Percentiles rank a stretch among this genome's conserved stretches.
Conservation (phyloP, 2,797 vertebrate species). For the Rousettus madagascariensis region DNA sequence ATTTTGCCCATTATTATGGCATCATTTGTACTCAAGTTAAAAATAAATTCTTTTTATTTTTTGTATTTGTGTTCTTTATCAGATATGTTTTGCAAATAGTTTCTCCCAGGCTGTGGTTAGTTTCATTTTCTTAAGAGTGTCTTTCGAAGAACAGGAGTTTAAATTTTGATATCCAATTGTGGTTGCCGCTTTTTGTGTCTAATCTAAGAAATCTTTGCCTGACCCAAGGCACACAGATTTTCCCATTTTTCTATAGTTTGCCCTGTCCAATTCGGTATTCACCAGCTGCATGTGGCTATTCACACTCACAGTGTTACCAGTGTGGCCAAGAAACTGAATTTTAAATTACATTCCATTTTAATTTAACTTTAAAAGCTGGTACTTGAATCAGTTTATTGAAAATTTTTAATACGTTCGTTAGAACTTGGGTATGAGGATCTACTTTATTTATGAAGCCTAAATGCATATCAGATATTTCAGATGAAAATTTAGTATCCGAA, state of each 20-base stretch:
- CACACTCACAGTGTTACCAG: background rate
- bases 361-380: background rate
- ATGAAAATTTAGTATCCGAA: slow-evolving; percentile 14
- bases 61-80: background rate
- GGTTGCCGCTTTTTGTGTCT: background rate
- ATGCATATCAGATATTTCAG: background rate
- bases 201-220: slow-evolving; percentile 15
- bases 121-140: background rate
- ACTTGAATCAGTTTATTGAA: background rate
- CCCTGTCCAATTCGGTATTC: background rate
- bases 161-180: background rate
- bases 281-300: background rate
- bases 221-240: background rate
- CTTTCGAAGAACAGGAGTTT: slow-evolving; percentile 5
- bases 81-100: background rate
- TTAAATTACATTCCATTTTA: background rate
- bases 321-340: background rate
- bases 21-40: background rate
- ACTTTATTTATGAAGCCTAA: background rate
- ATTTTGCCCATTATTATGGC: background rate
- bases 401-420: background rate
- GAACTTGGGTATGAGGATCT: background rate
- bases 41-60: background rate
- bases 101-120: background rate
- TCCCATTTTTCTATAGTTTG: background rate